phyloP scores from a whole-genome alignment of 2,797 vertebrate species.

The Cyprinella venusta region DNA sequence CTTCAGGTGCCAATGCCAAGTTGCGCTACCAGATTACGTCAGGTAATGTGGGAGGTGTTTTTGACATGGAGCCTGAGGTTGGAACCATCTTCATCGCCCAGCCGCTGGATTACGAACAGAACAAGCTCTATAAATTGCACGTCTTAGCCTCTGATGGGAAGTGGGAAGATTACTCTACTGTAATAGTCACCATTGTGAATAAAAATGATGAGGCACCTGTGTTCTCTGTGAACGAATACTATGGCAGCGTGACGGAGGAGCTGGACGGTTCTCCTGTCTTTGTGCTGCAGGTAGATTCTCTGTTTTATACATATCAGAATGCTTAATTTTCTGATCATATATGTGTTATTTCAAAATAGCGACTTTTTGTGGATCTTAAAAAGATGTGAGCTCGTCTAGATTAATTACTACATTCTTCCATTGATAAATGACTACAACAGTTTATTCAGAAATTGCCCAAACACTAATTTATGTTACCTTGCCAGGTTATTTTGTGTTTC shows the following conservation, averaged over 20 bases:
- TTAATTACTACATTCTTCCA: neutral
- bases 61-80: conserved; percentile 87
- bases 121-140: conserved; percentile 85
- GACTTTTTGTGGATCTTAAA: too few relatives aligned
- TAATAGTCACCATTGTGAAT: conserved; percentile 84
- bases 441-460: neutral
- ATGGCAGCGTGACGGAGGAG: conserved; percentile 88
- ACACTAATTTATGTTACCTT: conserved; percentile 21
- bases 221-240: conserved; percentile 87
- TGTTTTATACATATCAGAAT: neutral
- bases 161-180: conserved; percentile 86
- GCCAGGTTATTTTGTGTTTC: neutral
- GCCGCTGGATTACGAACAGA: conserved; percentile 87
- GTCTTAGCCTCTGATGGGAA: conserved; percentile 90
- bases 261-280: conserved; percentile 86
- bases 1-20: conserved; percentile 86
- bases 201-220: conserved; percentile 91
- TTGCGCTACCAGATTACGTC: conserved; percentile 91
- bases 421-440: neutral
- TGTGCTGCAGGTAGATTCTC: conserved; percentile 81
- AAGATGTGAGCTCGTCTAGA: neutral
- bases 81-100: conserved; percentile 87
- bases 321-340: neutral
- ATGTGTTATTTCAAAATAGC: neutral
- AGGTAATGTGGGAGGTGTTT: conserved; percentile 84